Percentiles rank a stretch among this genome's conserved stretches.
These are phyloP conservation scores for Oreochromis aureus DNA, from an alignment of 2,113 vertebrate species.

Conservation along the genomic window DNA sequence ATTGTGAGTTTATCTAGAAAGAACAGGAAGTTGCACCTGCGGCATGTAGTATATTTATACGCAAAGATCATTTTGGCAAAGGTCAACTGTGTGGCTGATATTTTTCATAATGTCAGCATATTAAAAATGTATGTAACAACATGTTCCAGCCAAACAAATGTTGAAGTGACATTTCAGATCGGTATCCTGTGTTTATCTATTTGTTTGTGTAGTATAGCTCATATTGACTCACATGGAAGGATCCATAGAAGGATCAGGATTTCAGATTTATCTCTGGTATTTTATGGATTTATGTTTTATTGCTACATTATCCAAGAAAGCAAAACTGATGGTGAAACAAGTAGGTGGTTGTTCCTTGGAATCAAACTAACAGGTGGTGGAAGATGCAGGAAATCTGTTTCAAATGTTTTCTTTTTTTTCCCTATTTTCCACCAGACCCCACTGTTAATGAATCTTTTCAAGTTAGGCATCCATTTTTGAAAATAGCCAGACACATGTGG, in stretches of 20 bases:
- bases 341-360: background rate
- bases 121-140: slow-evolving; percentile 51
- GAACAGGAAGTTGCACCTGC: background rate
- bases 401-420: background rate
- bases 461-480: background rate
- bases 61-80: slow-evolving; percentile 20
- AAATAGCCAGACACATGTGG: background rate
- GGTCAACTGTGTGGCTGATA: background rate
- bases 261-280: background rate
- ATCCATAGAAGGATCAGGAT: background rate
- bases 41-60: background rate
- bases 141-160: slow-evolving; percentile 15
- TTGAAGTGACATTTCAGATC: slow-evolving; percentile 43
- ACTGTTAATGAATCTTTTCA: background rate
- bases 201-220: background rate
- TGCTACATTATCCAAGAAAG: background rate
- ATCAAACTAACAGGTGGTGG: background rate
- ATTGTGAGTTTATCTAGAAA: background rate
- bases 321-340: background rate
- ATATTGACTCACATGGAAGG: background rate
- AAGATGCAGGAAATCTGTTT: background rate
- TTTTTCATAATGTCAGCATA: slow-evolving; percentile 38
- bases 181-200: background rate
- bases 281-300: background rate
- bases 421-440: background rate